Evolutionary conservation across 30 jellyfish, hydroid and myxozoan species (phyloP).

Genomic region (Sanderia malayensis): DNA sequence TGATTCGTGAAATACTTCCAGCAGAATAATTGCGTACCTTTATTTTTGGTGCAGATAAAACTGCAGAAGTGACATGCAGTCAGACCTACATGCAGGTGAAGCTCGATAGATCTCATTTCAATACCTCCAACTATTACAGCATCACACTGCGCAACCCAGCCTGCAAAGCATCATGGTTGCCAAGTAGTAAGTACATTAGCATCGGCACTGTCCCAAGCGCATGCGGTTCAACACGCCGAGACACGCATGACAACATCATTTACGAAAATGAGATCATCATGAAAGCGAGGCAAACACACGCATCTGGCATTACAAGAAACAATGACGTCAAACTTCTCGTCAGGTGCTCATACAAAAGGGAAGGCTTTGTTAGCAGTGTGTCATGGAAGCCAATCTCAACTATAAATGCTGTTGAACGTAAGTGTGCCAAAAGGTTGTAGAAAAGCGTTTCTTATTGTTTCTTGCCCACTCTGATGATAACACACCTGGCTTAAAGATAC

Average conservation of each 20-base stretch:
- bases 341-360: background rate
- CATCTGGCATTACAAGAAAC: conserved; percentile 11
- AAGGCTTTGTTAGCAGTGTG: background rate
- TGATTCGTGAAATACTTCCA: background rate
- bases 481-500: too few species aligned
- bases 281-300: background rate
- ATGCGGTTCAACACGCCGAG: conserved; percentile 23
- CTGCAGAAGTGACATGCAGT: conserved; percentile 19
- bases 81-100: conserved; percentile 15
- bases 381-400: conserved; percentile 12
- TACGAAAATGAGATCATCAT: conserved; percentile 22
- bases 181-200: background rate
- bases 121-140: conserved; percentile 14
- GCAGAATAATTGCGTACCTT: background rate
- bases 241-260: conserved; percentile 6
- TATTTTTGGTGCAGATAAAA: conserved; percentile 4
- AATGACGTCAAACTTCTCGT: background rate
- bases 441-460: too few species aligned
- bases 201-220: conserved; percentile 22
- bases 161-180: conserved; percentile 9
- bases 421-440: too few species aligned
- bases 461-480: too few species aligned
- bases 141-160: conserved; percentile 19
- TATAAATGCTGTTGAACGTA: conserved; percentile 17
- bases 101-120: conserved; percentile 4